Conservation (phyloP, 2,113 vertebrate species). For the Corynorhinus townsendii region DNA sequence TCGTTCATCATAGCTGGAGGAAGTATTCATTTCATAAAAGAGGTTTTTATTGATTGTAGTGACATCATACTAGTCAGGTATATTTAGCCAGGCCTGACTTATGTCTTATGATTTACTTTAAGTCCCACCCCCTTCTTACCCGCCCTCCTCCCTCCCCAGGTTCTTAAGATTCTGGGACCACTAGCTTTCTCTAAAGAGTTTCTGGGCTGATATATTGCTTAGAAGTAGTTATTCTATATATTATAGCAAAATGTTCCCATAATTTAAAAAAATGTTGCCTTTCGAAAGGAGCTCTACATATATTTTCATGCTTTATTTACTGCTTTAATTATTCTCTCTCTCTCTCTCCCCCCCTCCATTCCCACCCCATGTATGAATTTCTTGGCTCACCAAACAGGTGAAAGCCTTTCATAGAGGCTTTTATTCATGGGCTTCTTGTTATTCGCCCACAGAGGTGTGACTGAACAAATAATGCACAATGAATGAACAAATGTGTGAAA, state of each 20-base stretch:
- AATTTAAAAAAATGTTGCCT: not conserved
- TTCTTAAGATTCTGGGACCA: not conserved
- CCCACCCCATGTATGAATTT: not conserved
- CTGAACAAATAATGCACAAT: not conserved
- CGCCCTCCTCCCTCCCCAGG: not conserved
- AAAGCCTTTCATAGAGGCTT: not conserved
- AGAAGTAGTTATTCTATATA: not conserved
- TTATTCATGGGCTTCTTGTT: not conserved
- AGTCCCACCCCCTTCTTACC: not conserved
- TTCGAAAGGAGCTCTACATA: not conserved
- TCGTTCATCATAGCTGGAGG: slow-evolving; percentile 61
- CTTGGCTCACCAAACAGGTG: not conserved
- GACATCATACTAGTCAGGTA: accelerated
- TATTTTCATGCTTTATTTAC: not conserved
- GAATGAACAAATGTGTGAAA: not conserved
- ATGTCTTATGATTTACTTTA: not conserved
- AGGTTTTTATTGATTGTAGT: not conserved
- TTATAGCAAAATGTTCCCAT: not conserved
- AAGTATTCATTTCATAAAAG: slow-evolving; percentile 43
- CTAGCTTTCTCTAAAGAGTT: not conserved
- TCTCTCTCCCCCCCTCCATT: not conserved
- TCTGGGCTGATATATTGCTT: not conserved
- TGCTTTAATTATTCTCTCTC: not conserved
- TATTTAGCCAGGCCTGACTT: not conserved
- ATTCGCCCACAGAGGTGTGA: not conserved